These are phyloP conservation scores for Phortica variegata DNA, from an alignment of 1,140 invertebrate species.

Conservation along the genomic window DNA sequence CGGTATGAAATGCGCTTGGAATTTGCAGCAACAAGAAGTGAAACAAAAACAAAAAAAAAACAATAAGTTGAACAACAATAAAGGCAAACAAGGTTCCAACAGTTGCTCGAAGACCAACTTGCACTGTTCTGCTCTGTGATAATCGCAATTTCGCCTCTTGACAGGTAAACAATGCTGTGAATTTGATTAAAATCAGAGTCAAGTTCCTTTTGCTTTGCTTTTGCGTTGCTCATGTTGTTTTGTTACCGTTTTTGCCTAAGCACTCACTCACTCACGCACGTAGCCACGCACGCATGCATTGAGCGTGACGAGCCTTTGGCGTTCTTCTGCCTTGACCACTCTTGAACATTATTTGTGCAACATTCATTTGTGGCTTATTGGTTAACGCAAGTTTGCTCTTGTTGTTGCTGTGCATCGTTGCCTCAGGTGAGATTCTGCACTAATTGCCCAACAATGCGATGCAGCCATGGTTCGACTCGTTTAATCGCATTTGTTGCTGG, in stretches of 20 bases:
- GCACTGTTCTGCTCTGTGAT: slow-evolving; percentile 34
- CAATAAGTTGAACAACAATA: background rate
- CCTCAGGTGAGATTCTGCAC: too few relatives aligned
- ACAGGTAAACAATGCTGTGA: slow-evolving; percentile 56
- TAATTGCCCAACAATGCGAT: too few relatives aligned
- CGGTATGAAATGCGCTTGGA: slow-evolving; percentile 51
- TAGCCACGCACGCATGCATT: background rate
- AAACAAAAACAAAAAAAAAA: slow-evolving; percentile 7
- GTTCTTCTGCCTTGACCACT: too few relatives aligned
- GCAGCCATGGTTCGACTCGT: too few relatives aligned
- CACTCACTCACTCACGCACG: too few relatives aligned
- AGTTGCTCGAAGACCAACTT: slow-evolving; percentile 24
- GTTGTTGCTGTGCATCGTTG: slow-evolving; percentile 18
- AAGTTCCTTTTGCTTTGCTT: slow-evolving; percentile 35
- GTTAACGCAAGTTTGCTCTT: slow-evolving; percentile 12
- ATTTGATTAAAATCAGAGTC: slow-evolving; percentile 52
- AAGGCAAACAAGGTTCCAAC: slow-evolving; percentile 17
- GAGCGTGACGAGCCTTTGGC: too few relatives aligned
- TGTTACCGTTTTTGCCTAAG: too few relatives aligned
- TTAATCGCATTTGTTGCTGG: too few relatives aligned
- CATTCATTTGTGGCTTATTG: background rate
- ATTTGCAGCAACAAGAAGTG: slow-evolving; percentile 32
- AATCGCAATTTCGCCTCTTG: slow-evolving; percentile 43
- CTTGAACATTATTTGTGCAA: too few relatives aligned
- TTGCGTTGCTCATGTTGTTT: slow-evolving; percentile 33